phyloP scores from a whole-genome alignment of 2,797 vertebrate species.

The Kryptolebias ocellatus region DNA sequence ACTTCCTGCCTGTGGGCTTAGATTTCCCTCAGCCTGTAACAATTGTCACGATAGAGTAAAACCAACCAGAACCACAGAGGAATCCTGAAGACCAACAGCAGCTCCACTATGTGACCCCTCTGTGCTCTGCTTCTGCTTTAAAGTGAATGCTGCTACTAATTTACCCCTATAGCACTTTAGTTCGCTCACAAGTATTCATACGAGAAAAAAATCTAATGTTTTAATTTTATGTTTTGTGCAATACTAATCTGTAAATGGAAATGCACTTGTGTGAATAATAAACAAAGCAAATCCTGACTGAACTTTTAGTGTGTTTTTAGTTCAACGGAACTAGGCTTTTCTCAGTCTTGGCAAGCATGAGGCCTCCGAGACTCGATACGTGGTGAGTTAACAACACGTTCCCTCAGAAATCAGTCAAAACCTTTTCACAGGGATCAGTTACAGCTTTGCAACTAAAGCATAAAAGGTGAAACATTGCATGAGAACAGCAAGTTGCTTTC shows the following conservation, averaged over 20 bases:
- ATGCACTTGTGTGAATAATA: slow-evolving; percentile 77
- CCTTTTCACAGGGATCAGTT: no score
- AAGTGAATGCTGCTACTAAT: slow-evolving; percentile 56
- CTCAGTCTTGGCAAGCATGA: no score
- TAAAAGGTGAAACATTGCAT: no score
- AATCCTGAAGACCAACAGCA: slow-evolving; percentile 50
- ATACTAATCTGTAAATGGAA: slow-evolving; percentile 69
- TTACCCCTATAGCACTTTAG: slow-evolving; percentile 40
- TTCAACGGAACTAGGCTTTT: not conserved
- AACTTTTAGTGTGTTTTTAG: slow-evolving; percentile 23
- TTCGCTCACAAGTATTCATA: slow-evolving; percentile 56
- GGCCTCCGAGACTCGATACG: no score
- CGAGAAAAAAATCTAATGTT: slow-evolving; percentile 45
- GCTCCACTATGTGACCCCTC: slow-evolving; percentile 55
- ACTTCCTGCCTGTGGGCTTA: slow-evolving; percentile 78
- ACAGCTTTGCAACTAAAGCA: no score
- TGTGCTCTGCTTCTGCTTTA: slow-evolving; percentile 64
- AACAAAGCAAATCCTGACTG: slow-evolving; percentile 64
- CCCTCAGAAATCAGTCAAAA: no score
- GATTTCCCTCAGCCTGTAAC: slow-evolving; percentile 32
- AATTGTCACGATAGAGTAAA: slow-evolving; percentile 32
- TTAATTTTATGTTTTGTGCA: slow-evolving; percentile 62
- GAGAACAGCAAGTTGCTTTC: no score
- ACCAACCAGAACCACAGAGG: slow-evolving; percentile 39
- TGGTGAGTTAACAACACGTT: no score